Evolutionary conservation across 2,888 invertebrate genomes (phyloP).

Genomic region (Phalera bucephala): DNA sequence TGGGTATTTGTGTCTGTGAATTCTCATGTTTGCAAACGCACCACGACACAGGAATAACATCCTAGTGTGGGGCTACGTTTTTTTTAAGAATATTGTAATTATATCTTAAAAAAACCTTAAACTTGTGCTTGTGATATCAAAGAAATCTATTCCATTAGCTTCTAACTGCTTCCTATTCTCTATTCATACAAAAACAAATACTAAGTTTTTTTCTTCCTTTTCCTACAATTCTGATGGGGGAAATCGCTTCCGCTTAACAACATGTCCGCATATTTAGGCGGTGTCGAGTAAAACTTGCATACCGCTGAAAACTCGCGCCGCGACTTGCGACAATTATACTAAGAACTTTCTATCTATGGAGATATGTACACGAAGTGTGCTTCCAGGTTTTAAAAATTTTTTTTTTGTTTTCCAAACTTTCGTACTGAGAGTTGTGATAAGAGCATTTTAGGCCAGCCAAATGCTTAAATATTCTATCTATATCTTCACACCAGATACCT

Average conservation of each 20-base stretch:
- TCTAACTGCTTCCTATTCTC: neutral
- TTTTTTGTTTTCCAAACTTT: neutral
- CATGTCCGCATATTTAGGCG: neutral
- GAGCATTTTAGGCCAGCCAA: too few species aligned
- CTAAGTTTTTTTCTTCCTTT: neutral
- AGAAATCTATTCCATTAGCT: too few species aligned
- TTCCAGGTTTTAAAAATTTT: neutral
- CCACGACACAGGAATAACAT: too few species aligned
- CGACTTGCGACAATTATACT: conserved; percentile 15
- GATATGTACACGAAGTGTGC: neutral
- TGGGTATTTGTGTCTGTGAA: too few species aligned
- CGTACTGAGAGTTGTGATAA: neutral
- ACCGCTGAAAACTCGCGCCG: conserved; percentile 8
- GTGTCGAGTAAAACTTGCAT: conserved; percentile 13
- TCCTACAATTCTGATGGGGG: neutral
- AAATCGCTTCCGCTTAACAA: neutral
- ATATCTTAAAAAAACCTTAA: too few species aligned
- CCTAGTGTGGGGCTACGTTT: too few species aligned
- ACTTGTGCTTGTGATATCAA: too few species aligned
- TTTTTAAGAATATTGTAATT: too few species aligned
- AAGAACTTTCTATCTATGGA: neutral
- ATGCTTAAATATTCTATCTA: too few species aligned
- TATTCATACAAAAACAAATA: neutral
- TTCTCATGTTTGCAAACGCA: too few species aligned
- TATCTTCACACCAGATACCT: too few species aligned